Base-by-base conservation (phyloP, 1,140 invertebrate species). In the Neodiprion virginianus region DNA sequence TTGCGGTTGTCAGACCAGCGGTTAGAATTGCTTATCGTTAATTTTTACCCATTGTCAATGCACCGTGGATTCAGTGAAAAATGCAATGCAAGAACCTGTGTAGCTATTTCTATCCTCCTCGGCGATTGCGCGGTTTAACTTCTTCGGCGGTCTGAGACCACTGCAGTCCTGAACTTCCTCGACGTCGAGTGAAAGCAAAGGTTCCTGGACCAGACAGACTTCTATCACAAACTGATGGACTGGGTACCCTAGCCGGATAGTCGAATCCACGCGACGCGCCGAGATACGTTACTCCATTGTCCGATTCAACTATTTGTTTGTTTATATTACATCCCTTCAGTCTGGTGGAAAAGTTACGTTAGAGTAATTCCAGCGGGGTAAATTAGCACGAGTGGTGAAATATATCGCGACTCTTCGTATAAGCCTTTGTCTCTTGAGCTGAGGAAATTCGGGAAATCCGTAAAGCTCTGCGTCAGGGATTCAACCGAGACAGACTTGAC, bases 381-480 rank as follows among this genome's bases (percentile, higher is more conserved):
- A 40, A 40, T 40, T 40, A 40, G 5, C 28, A 5, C 28, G 28
- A 40, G 28, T 40, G 28, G 28, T 5, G 1, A 3, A 40, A 3
- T 2, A 40, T 40, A 40, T 40, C 28, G 28, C 28, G 28, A 5
- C 28, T 40, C 5, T 40, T 40, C 2, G 5, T 17, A 17, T 17
- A 17, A 2, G 28, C 2, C 28, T 40, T 5, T 40, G 28, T 21
- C 17, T 3, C 17, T 14, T 65, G 7, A 1, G 17, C 61, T 28
- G 40, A 67, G 61, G 69, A 40, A 3, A 40, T 72, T 47, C 14
- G 67, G 67, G 28, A 49, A 23, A 69, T 74, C 47, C 21, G 14
- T 53, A 72, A 72, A 71, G 72, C 53, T 75, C n/a, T 75, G 76
- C 80, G 80, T 80, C 72, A 76, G 72, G 72, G 72, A 53, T 68